Evolutionary conservation across 1,140 invertebrate species (phyloP).

Genomic region (Cecropterus lyciades): DNA sequence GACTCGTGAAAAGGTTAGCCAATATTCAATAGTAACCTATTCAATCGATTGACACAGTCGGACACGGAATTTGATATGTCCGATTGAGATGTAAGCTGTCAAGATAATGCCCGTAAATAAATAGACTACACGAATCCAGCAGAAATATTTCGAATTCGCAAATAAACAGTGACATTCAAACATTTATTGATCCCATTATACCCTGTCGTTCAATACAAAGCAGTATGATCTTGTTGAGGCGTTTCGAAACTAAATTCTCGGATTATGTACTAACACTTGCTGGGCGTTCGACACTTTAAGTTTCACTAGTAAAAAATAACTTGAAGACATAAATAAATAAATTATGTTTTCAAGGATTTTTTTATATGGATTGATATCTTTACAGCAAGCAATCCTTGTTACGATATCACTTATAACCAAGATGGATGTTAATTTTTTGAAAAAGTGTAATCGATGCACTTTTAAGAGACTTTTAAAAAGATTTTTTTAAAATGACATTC

Average conservation of each 20-base stretch:
- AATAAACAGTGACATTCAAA: constrained; percentile 35
- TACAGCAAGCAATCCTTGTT: no score
- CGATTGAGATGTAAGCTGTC: constrained; percentile 36
- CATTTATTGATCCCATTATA: constrained; percentile 34
- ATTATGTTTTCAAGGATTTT: no score
- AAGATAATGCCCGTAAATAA: constrained; percentile 32
- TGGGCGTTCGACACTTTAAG: no score
- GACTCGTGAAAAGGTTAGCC: constrained; percentile 6
- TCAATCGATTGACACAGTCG: not conserved
- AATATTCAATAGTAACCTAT: constrained; percentile 15
- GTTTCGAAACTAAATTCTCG: constrained; percentile 31
- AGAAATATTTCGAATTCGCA: constrained; percentile 29
- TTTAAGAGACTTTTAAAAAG: no score
- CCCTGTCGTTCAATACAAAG: constrained; percentile 28
- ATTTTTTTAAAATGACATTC: no score
- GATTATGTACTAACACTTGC: constrained; percentile 22
- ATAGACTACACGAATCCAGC: constrained; percentile 30
- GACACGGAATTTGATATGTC: constrained; percentile 30
- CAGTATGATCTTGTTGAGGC: constrained; percentile 20
- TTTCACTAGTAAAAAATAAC: no score
- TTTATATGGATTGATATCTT: no score
- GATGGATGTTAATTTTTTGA: no score
- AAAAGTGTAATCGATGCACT: no score
- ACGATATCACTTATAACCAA: no score
- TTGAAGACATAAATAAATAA: no score